Evolutionary conservation across 2,797 vertebrate species (phyloP).

Genomic region (Lagodon rhomboides): DNA sequence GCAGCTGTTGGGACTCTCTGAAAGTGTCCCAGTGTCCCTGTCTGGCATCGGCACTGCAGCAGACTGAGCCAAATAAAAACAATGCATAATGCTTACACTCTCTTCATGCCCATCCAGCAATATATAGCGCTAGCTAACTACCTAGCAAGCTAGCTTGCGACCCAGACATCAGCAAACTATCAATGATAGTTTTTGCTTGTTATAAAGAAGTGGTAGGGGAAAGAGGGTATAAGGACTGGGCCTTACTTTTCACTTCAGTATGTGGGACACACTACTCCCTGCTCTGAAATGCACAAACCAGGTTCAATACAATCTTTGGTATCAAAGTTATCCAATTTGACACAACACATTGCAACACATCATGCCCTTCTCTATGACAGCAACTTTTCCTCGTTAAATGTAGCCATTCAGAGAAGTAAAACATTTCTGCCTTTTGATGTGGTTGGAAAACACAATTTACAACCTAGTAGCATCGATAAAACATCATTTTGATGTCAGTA

Average conservation of each 20-base stretch:
- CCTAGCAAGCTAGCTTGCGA: too few species aligned
- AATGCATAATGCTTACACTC: background rate
- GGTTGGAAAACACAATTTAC: background rate
- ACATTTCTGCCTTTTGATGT: background rate
- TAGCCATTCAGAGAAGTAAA: background rate
- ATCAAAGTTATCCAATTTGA: too few species aligned
- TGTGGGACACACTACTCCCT: background rate
- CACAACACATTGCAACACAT: too few species aligned
- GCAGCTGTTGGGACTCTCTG: background rate
- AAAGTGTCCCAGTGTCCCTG: background rate
- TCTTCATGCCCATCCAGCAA: background rate
- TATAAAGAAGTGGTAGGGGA: too few species aligned
- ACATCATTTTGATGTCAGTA: background rate
- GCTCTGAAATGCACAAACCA: background rate
- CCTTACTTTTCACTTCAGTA: background rate
- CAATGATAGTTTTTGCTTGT: too few species aligned
- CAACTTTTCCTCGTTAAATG: background rate
- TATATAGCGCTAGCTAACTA: too few species aligned
- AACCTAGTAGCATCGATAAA: background rate
- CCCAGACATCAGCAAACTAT: too few species aligned
- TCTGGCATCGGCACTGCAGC: background rate
- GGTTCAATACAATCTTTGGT: background rate
- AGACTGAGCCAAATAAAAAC: too few species aligned
- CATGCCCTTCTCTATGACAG: too few species aligned
- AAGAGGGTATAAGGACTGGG: too few species aligned